Percentiles rank a stretch among this genome's conserved stretches.
Evolutionary conservation across 2,797 vertebrate genomes (phyloP).

Genomic region (Lycodopsis pacificus): DNA sequence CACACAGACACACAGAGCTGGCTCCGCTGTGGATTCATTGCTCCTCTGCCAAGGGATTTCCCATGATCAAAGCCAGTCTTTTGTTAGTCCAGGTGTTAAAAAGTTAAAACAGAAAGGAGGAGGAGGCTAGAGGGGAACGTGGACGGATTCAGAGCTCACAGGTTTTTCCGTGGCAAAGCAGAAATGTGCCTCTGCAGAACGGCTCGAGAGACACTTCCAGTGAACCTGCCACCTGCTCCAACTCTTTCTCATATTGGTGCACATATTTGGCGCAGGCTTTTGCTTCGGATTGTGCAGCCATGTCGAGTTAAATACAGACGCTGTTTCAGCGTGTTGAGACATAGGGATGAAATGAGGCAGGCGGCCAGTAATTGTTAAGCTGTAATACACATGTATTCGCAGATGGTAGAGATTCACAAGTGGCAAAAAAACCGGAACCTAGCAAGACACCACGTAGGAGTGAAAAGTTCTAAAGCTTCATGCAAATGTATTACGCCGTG

Average conservation of each 20-base stretch:
- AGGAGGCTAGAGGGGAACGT: constrained; percentile 58
- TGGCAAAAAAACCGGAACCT: constrained; percentile 20
- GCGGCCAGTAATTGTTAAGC: constrained; percentile 22
- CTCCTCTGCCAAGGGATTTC: constrained; percentile 76
- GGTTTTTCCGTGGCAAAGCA: constrained; percentile 55
- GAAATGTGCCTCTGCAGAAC: constrained; percentile 44
- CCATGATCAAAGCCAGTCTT: constrained; percentile 80
- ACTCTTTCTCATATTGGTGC: constrained; percentile 19
- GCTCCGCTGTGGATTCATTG: constrained; percentile 68
- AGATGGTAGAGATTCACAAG: constrained; percentile 45
- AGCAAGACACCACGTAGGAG: constrained; percentile 14
- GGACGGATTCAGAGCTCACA: constrained; percentile 63
- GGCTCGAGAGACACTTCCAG: constrained; percentile 33
- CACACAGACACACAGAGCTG: constrained; percentile 33
- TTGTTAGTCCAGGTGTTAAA: constrained; percentile 82
- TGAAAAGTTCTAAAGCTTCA: constrained; percentile 27
- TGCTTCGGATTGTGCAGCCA: background rate
- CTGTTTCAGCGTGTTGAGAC: constrained; percentile 6
- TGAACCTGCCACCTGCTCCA: constrained; percentile 50
- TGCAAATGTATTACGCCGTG: constrained; percentile 32
- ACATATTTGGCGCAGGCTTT: constrained; percentile 13
- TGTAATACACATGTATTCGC: constrained; percentile 28
- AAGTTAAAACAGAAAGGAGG: constrained; percentile 75
- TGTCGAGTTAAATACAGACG: constrained; percentile 28
- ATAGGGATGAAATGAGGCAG: constrained; percentile 15